Conservation (phyloP, 2,113 vertebrate species). For the Neolamprologus ventralis region DNA sequence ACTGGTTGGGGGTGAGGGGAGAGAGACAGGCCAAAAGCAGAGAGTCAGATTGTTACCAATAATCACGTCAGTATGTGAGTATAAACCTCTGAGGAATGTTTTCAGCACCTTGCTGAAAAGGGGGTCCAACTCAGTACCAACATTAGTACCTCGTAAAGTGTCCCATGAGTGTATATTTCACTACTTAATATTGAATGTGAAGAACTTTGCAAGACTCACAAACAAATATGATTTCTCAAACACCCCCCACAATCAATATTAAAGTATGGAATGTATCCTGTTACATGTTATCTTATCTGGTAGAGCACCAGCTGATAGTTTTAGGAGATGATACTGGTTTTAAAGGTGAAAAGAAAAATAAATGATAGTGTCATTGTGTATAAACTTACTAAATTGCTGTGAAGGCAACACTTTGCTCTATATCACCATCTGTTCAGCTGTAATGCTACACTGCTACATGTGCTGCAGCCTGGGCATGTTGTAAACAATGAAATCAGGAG, state of each 20-base stretch:
- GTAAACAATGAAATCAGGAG: neutral
- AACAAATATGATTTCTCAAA: neutral
- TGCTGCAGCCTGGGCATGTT: neutral
- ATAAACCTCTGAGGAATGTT: neutral
- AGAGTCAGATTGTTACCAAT: neutral
- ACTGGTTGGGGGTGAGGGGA: neutral
- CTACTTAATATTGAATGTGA: neutral
- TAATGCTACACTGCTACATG: neutral
- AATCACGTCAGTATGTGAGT: neutral
- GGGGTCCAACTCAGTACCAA: neutral
- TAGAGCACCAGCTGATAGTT: neutral
- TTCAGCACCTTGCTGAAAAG: neutral
- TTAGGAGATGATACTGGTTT: neutral
- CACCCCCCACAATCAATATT: neutral
- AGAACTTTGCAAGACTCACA: neutral
- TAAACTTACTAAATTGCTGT: neutral
- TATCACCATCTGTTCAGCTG: neutral
- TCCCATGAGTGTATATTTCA: neutral
- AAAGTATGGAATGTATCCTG: neutral
- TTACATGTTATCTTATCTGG: neutral
- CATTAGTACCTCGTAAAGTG: neutral
- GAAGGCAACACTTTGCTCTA: neutral
- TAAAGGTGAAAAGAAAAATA: neutral
- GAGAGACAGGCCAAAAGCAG: neutral
- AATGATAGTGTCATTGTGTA: neutral